A percentile compares a stretch with the other conserved stretches of the same genome.
These are phyloP conservation scores for Pristionchus entomophagus DNA, from an alignment of 2,888 invertebrate species.

Conservation along the genomic window DNA sequence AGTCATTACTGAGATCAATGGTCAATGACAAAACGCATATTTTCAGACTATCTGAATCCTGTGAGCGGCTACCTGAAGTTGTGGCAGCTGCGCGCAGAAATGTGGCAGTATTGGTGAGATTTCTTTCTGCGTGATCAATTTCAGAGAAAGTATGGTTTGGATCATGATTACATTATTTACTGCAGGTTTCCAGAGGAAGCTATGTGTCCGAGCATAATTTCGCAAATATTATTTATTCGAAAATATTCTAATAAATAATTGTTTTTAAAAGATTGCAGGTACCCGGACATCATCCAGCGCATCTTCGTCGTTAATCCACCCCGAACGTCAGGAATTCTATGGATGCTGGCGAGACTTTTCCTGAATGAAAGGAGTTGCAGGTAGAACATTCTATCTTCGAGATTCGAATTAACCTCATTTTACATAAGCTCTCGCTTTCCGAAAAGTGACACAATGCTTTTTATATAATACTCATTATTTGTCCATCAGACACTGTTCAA, in stretches of 20 bases:
- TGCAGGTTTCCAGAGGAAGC: too few relatives aligned
- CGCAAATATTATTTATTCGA: neutral
- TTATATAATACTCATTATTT: too few relatives aligned
- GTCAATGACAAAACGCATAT: too few relatives aligned
- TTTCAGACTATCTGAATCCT: constrained; percentile 59
- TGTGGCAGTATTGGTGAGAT: constrained; percentile 66
- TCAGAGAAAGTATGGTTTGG: too few relatives aligned
- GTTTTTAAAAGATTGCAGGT: constrained; percentile 49
- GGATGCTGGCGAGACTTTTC: constrained; percentile 61
- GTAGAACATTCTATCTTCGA: neutral
- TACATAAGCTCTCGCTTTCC: too few relatives aligned
- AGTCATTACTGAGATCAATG: too few relatives aligned
- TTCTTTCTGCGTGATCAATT: too few relatives aligned
- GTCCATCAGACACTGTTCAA: too few relatives aligned
- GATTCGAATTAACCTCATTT: too few relatives aligned
- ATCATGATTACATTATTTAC: too few relatives aligned
- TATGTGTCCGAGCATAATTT: neutral
- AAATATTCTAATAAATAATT: neutral
- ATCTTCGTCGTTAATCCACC: constrained; percentile 65
- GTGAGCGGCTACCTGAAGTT: constrained; percentile 65
- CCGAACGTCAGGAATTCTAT: constrained; percentile 56
- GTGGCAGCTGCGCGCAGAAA: constrained; percentile 64
- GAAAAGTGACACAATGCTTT: too few relatives aligned
- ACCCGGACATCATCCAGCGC: constrained; percentile 64
- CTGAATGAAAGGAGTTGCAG: constrained; percentile 44